These are phyloP conservation scores for Agrochola lota DNA, from an alignment of 2,888 invertebrate genomes.

Conservation along the genomic window DNA sequence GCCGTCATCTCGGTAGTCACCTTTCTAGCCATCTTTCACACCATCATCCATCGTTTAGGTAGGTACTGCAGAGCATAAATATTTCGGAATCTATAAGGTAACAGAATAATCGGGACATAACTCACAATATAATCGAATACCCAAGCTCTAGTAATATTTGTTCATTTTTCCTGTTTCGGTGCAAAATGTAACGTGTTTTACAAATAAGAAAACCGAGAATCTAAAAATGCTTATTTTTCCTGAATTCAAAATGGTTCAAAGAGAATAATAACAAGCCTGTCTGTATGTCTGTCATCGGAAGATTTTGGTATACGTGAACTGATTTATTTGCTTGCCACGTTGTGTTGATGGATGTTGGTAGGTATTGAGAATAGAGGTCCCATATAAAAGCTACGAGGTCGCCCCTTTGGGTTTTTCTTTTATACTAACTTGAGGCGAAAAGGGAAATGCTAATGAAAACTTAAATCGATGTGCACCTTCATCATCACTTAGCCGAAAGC, in stretches of 20 bases:
- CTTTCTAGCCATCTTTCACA: too few relatives aligned
- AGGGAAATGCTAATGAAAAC: background rate
- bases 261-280: background rate
- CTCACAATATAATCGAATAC: background rate
- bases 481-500: too few relatives aligned
- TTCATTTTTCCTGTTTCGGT: constrained; percentile 37
- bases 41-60: background rate
- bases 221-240: constrained; percentile 18
- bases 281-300: constrained; percentile 8
- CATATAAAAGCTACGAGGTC: background rate
- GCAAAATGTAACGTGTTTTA: constrained; percentile 10
- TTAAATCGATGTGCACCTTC: background rate
- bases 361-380: background rate
- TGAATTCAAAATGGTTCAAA: constrained; percentile 14
- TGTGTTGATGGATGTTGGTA: background rate
- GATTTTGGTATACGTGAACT: background rate
- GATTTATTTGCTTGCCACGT: constrained; percentile 14
- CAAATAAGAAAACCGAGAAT: constrained; percentile 35
- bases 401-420: background rate
- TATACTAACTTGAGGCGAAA: background rate
- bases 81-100: constrained; percentile 5
- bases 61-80: background rate
- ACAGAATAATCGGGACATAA: constrained; percentile 13
- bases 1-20: too few relatives aligned
- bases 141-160: background rate